phyloP scores from a whole-genome alignment of 2,888 invertebrate species.

The Agonopterix alstromeriana region DNA sequence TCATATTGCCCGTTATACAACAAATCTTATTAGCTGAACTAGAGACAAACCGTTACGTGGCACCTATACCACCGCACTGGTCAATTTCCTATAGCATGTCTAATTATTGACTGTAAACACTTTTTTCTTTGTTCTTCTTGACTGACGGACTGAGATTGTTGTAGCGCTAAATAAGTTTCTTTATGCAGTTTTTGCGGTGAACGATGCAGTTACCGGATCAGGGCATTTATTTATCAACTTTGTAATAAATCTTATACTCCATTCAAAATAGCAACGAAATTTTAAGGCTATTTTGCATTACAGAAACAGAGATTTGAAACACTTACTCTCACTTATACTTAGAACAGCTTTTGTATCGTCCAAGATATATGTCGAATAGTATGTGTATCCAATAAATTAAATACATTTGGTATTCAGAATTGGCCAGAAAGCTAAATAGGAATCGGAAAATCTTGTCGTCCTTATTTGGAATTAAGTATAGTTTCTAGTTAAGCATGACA shows the following conservation, averaged over 20 bases:
- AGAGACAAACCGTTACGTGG: constrained; percentile 45
- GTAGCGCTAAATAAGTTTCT: constrained; percentile 10
- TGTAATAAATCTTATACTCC: neutral
- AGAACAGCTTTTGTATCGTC: too few relatives aligned
- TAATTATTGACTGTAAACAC: constrained; percentile 25
- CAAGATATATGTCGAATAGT: too few relatives aligned
- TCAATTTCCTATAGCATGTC: constrained; percentile 39
- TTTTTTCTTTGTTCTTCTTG: constrained; percentile 16
- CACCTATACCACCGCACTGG: constrained; percentile 32
- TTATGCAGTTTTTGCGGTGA: neutral
- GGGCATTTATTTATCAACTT: neutral
- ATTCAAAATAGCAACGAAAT: too few relatives aligned
- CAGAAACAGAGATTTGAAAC: too few relatives aligned
- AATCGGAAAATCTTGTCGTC: too few relatives aligned
- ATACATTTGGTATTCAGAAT: too few relatives aligned
- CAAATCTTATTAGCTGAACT: constrained; percentile 56
- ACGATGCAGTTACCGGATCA: neutral
- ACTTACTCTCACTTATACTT: too few relatives aligned
- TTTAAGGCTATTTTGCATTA: too few relatives aligned
- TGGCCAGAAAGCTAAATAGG: too few relatives aligned
- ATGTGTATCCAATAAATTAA: too few relatives aligned
- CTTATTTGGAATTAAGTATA: too few relatives aligned
- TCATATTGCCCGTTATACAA: constrained; percentile 58
- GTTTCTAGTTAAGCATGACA: neutral
- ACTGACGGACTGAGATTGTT: constrained; percentile 10